phyloP scores from a whole-genome alignment of 2,113 vertebrate species.

The Mastomys coucha region DNA sequence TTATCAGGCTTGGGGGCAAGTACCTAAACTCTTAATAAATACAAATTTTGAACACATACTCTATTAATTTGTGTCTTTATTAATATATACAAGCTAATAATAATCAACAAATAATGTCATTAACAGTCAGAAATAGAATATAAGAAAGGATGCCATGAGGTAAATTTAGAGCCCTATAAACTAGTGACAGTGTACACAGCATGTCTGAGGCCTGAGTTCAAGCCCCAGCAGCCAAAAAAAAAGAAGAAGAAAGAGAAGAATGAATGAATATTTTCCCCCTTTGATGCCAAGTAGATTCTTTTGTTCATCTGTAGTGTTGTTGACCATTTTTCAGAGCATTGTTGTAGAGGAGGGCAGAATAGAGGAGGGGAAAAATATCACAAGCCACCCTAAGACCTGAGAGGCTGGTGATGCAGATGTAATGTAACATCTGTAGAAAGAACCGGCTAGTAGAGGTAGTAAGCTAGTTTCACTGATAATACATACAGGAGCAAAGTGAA shows the following conservation, averaged over 20 bases:
- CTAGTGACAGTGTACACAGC: neutral
- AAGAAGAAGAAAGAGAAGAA: neutral
- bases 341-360: constrained; percentile 49
- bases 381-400: neutral
- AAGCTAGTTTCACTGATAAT: neutral
- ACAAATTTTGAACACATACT: neutral
- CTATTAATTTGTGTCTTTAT: constrained; percentile 10
- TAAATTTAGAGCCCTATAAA: neutral
- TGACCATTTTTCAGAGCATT: neutral
- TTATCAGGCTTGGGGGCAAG: neutral
- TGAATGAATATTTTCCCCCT: neutral
- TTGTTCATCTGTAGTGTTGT: neutral
- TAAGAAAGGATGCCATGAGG: constrained; percentile 32
- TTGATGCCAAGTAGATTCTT: constrained; percentile 5
- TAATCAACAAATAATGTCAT: neutral
- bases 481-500: neutral
- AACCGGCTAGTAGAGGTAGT: neutral
- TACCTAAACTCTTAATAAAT: neutral
- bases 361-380: neutral
- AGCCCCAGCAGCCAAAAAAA: too few relatives aligned
- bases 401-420: neutral
- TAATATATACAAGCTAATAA: neutral
- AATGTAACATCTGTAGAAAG: neutral
- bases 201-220: neutral
- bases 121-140: constrained; percentile 38